Evolutionary conservation across 2,113 vertebrate species (phyloP), one percentile per base, ranked within the genome.

Genomic region (Bombycilla garrulus): DNA sequence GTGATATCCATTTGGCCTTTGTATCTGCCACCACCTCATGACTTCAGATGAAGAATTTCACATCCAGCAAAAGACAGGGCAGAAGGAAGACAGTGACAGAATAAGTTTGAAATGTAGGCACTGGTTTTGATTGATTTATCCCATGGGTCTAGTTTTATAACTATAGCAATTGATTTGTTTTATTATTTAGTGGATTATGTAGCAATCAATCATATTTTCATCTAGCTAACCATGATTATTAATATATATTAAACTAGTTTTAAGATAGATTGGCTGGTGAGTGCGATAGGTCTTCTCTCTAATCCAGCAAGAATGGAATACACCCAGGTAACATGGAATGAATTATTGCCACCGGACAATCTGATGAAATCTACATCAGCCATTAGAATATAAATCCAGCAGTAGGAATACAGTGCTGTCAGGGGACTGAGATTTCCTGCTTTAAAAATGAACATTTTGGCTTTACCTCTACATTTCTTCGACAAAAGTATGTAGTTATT

Each of bases 211-310:
- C 94, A 81, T 87, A 94, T 93, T 95, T 95, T 90, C 88, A 86
- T 86, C 74, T 80, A 80, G 93, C 91, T 93, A 95, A 76, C 72
- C 76, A 42, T 79, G 94, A 92, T 91, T 94, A 83, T 93, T 93
- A 96, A 96, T 94, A 91, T 94, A 91, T 96, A 92, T 97, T 90
- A 96, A 91, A 80, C 57, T 58, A 67, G 53, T 84, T 95, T 96
- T 81, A 86, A 93, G 87, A 86, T 90, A 45, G n/a, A 94, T 90
- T 95, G 67, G 45, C 65, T 83, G 35, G 42, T 87, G 42, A 92
- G 54, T 60, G 62, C 51, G 56, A 66, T 94, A 83, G 40, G 36
- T 84, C 60, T 88, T 50, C 66, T 90, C 82, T 92, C 56, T 81
- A 78, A 81, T 50, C 80, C 79, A 95, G 61, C 0, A 0, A 88